phyloP scores from a whole-genome alignment of 2,888 invertebrate genomes.

The Spicauda simplicius region DNA sequence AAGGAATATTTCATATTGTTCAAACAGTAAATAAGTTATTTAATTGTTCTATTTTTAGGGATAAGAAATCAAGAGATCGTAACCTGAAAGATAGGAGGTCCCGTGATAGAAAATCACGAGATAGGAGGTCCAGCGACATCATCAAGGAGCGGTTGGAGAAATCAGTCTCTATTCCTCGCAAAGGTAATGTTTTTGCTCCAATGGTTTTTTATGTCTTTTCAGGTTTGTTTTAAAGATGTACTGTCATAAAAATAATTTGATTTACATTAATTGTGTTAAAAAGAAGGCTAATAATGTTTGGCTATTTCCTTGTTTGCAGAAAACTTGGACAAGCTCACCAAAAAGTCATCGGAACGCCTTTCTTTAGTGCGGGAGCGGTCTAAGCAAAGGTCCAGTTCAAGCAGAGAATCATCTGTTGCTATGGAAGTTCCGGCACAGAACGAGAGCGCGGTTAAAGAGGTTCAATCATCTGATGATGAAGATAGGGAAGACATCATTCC shows the following conservation, averaged over 20 bases:
- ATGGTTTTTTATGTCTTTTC: too few relatives aligned
- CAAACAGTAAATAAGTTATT: neutral
- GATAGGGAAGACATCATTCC: conserved; percentile 72
- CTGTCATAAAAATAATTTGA: too few relatives aligned
- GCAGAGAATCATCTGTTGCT: conserved; percentile 75
- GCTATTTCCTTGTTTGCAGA: conserved; percentile 53
- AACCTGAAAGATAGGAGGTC: conserved; percentile 66
- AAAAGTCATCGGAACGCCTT: conserved; percentile 70
- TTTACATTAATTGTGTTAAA: too few relatives aligned
- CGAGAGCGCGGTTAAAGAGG: conserved; percentile 60
- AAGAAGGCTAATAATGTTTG: too few relatives aligned
- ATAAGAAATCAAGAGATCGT: conserved; percentile 76
- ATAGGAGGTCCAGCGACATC: conserved; percentile 74
- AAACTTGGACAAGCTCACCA: conserved; percentile 66
- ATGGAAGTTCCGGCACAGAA: conserved; percentile 68
- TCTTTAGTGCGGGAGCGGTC: conserved; percentile 61
- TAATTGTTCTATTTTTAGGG: conserved; percentile 52
- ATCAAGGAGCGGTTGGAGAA: conserved; percentile 79
- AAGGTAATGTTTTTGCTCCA: conserved; percentile 61
- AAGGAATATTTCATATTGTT: neutral
- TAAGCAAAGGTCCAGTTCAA: conserved; percentile 73
- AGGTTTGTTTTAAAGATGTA: too few relatives aligned
- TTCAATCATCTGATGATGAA: conserved; percentile 73
- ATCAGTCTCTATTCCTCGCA: conserved; percentile 78
- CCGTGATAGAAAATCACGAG: conserved; percentile 79